These are phyloP conservation scores for Erinaceus europaeus DNA, from an alignment of 2,113 vertebrate genomes.

Conservation along the genomic window DNA sequence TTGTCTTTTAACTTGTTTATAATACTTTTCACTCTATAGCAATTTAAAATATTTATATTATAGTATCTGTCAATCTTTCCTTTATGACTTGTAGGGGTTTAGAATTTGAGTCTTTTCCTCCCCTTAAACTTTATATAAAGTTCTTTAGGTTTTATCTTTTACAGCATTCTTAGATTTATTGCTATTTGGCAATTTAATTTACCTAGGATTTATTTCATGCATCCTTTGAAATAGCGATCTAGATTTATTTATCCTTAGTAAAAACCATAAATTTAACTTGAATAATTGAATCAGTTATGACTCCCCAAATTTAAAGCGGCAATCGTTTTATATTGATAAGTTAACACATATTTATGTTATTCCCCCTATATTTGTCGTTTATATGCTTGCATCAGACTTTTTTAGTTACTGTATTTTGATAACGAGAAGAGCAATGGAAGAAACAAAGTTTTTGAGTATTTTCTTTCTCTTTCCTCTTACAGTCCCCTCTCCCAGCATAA, in stretches of 20 bases:
- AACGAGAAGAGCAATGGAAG: slow-evolving; percentile 21
- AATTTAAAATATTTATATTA: slow-evolving; percentile 33
- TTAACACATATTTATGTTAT: background rate
- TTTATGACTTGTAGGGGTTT: background rate
- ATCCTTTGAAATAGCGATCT: background rate
- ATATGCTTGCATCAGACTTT: background rate
- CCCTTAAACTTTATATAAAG: background rate
- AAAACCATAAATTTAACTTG: background rate
- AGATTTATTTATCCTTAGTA: slow-evolving; percentile 21
- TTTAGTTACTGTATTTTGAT: slow-evolving; percentile 51
- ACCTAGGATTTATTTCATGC: slow-evolving; percentile 34
- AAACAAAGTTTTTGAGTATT: slow-evolving; percentile 19
- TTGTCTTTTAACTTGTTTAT: slow-evolving; percentile 30
- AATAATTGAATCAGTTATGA: slow-evolving; percentile 16
- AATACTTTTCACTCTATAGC: background rate
- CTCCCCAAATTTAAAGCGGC: slow-evolving; percentile 13
- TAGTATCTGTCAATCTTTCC: slow-evolving; percentile 22
- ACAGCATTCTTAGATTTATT: slow-evolving; percentile 25
- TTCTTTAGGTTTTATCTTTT: slow-evolving; percentile 4
- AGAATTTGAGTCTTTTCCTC: slow-evolving; percentile 3
- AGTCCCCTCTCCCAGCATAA: slow-evolving; percentile 35
- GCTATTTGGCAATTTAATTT: slow-evolving; percentile 23
- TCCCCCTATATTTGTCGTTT: slow-evolving; percentile 29
- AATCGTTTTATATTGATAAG: background rate
- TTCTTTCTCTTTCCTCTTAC: slow-evolving; percentile 50